Evolutionary conservation across 2,888 invertebrate genomes (phyloP).

Genomic region (Drosophila atripex): DNA sequence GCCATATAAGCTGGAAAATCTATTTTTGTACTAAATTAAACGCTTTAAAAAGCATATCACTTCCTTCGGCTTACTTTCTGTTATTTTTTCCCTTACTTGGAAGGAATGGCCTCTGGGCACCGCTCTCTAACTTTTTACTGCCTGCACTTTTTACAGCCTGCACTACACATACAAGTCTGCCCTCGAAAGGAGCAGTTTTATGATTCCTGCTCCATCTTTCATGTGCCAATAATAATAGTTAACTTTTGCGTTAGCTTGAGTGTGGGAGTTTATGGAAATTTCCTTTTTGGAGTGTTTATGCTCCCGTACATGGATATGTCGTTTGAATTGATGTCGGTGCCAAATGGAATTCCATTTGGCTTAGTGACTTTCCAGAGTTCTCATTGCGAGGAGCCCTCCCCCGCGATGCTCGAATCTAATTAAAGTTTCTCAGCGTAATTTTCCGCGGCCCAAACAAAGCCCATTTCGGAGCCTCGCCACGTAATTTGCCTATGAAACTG

Average conservation of each 20-base stretch:
- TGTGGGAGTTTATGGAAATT: slow-evolving; percentile 27
- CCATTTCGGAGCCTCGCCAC: slow-evolving; percentile 49
- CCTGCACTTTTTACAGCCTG: no score
- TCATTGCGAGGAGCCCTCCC: slow-evolving; percentile 3
- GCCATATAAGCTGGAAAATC: not conserved
- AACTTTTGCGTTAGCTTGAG: slow-evolving; percentile 24
- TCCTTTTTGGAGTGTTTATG: slow-evolving; percentile 2
- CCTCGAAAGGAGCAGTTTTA: slow-evolving; percentile 29
- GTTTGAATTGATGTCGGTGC: slow-evolving; percentile 22
- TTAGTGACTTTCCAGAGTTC: slow-evolving; percentile 18
- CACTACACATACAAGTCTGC: slow-evolving; percentile 18
- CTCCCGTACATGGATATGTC: slow-evolving; percentile 4
- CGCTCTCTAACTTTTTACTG: slow-evolving; percentile 36
- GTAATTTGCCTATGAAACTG: slow-evolving; percentile 56
- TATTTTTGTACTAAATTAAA: not conserved
- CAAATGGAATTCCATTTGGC: slow-evolving; percentile 26
- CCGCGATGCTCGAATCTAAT: slow-evolving; percentile 28
- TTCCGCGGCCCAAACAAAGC: slow-evolving; percentile 24
- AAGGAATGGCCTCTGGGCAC: slow-evolving; percentile 25
- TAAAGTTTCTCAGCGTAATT: slow-evolving; percentile 38
- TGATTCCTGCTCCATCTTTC: slow-evolving; percentile 31
- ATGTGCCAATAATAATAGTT: slow-evolving; percentile 37
- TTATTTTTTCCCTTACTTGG: not conserved
- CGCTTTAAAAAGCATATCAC: not conserved
- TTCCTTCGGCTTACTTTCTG: not conserved